These are phyloP conservation scores for Propithecus coquereli DNA, from an alignment of 2,113 vertebrate genomes.

Conservation along the genomic window DNA sequence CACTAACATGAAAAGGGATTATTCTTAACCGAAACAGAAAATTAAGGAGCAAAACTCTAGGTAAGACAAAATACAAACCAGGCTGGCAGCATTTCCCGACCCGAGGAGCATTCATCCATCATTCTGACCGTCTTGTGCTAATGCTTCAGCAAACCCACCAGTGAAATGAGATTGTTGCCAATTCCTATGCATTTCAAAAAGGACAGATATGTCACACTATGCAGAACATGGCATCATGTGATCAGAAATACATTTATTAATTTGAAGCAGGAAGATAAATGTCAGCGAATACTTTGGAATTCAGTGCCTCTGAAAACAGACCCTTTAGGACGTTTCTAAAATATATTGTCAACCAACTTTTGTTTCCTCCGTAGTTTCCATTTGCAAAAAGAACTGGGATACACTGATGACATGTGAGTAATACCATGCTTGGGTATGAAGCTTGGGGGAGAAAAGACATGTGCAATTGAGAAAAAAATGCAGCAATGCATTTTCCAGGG, in stretches of 20 bases:
- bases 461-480: neutral
- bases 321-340: neutral
- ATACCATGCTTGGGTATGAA: neutral
- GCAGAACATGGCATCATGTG: neutral
- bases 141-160: conserved; percentile 53
- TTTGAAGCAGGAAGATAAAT: neutral
- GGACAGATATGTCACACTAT: conserved; percentile 24
- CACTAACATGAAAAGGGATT: conserved; percentile 47
- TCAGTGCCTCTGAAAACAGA: neutral
- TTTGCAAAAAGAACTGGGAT: neutral
- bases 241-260: conserved; percentile 33
- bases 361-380: neutral
- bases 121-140: conserved; percentile 28
- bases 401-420: neutral
- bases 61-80: conserved; percentile 55
- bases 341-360: neutral
- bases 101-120: conserved; percentile 60
- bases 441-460: neutral
- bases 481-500: neutral
- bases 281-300: neutral
- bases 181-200: conserved; percentile 64
- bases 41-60: conserved; percentile 51
- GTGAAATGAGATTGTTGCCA: conserved; percentile 34
- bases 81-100: conserved; percentile 62
- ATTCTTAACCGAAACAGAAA: conserved; percentile 58